phyloP scores from a whole-genome alignment of 2,888 invertebrate genomes.

The Thelaira solivaga region DNA sequence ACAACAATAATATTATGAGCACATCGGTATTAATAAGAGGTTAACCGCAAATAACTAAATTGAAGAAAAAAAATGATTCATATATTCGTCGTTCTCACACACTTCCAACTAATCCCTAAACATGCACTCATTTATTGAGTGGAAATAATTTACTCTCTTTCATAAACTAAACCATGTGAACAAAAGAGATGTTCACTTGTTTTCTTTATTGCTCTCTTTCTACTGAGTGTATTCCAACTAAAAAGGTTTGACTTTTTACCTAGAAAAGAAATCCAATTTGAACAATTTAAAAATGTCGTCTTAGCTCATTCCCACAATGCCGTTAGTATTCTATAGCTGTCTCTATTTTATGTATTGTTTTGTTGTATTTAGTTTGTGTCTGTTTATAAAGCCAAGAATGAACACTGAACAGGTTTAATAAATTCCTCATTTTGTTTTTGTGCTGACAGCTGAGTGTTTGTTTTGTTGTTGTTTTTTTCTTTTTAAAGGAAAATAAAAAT shows the following conservation, averaged over 20 bases:
- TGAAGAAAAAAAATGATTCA: background rate
- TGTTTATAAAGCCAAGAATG: background rate
- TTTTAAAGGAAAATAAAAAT: too few species aligned
- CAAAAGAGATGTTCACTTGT: background rate
- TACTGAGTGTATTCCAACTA: background rate
- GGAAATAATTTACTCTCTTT: background rate
- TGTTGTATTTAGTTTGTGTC: background rate
- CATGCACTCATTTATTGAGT: background rate
- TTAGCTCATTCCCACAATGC: background rate
- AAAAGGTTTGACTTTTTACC: slow-evolving; percentile 16
- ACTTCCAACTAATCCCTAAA: background rate
- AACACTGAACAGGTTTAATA: slow-evolving; percentile 63
- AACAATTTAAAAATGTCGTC: slow-evolving; percentile 64
- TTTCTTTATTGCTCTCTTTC: slow-evolving; percentile 6
- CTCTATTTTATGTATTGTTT: slow-evolving; percentile 8
- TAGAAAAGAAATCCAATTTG: slow-evolving; percentile 26
- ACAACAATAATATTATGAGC: slow-evolving; percentile 46
- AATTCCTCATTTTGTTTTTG: slow-evolving; percentile 76
- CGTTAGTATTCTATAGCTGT: slow-evolving; percentile 2
- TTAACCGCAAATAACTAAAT: slow-evolving; percentile 42
- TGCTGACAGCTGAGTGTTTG: slow-evolving; percentile 71
- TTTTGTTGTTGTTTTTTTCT: slow-evolving; percentile 12
- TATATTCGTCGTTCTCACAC: slow-evolving; percentile 35
- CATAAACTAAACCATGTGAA: background rate
- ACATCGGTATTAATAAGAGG: slow-evolving; percentile 43